Conservation (phyloP, 2,113 vertebrate genomes). For the Solea senegalensis region DNA sequence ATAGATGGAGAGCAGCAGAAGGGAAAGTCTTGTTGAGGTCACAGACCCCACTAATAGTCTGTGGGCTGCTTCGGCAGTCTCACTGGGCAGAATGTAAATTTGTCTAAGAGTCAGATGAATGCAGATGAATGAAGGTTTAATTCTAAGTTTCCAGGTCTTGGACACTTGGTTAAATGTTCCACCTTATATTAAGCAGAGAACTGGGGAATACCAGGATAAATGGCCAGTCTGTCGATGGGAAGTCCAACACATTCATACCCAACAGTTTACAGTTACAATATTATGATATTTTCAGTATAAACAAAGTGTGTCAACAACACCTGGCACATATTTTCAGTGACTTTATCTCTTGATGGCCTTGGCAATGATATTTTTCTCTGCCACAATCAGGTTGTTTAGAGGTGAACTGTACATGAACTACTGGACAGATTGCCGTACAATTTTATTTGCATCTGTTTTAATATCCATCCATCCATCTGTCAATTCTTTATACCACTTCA, state of each 20-base stretch:
- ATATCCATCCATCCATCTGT: too few species aligned
- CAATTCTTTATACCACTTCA: too few species aligned
- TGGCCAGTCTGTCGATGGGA: slow-evolving; percentile 15
- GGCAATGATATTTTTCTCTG: background rate
- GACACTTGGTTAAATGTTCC: slow-evolving; percentile 12
- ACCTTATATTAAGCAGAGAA: slow-evolving; percentile 20
- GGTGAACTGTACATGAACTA: background rate
- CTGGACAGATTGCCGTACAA: too few species aligned
- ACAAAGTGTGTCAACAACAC: too few species aligned
- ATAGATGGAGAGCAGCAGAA: slow-evolving; percentile 46
- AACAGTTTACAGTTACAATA: background rate
- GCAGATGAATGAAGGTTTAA: slow-evolving; percentile 48
- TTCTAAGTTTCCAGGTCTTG: slow-evolving; percentile 28
- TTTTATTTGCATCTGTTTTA: too few species aligned
- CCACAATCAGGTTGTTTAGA: background rate
- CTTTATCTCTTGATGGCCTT: too few species aligned
- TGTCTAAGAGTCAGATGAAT: slow-evolving; percentile 49
- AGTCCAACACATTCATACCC: slow-evolving; percentile 19
- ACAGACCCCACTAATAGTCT: slow-evolving; percentile 63
- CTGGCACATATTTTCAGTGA: too few species aligned
- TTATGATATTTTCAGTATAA: too few species aligned
- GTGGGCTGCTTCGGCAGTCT: slow-evolving; percentile 50
- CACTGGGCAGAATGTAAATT: slow-evolving; percentile 39
- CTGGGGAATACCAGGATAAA: slow-evolving; percentile 23
- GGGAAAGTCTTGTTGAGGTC: slow-evolving; percentile 68